A percentile compares a stretch with the other conserved stretches of the same genome.
These are phyloP conservation scores for Pecten maximus DNA, from an alignment of 2,888 invertebrate genomes.

Conservation along the genomic window DNA sequence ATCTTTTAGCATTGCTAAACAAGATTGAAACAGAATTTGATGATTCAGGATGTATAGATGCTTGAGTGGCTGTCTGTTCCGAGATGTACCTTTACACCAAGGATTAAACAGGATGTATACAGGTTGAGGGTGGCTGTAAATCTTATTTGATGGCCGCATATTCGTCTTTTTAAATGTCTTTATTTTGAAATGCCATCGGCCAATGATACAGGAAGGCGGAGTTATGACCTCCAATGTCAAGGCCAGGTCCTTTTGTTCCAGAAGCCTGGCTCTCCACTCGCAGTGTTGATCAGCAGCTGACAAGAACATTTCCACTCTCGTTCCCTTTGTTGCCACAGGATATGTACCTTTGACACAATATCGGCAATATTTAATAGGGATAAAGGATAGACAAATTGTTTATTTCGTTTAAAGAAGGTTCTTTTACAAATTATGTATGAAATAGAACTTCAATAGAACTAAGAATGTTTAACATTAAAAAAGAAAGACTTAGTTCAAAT, in stretches of 20 bases:
- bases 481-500: too few relatives aligned
- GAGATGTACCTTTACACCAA: constrained; percentile 89
- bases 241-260: constrained; percentile 49
- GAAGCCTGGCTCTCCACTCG: constrained; percentile 72
- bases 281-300: constrained; percentile 67
- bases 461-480: too few relatives aligned
- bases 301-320: constrained; percentile 68
- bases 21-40: too few relatives aligned
- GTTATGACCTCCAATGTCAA: constrained; percentile 66
- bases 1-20: too few relatives aligned
- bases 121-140: constrained; percentile 16
- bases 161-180: constrained; percentile 61
- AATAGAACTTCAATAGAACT: too few relatives aligned
- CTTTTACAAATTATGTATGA: too few relatives aligned
- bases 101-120: constrained; percentile 84
- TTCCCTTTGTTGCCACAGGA: constrained; percentile 70
- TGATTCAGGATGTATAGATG: neutral
- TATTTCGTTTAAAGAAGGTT: too few relatives aligned
- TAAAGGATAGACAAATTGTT: too few relatives aligned
- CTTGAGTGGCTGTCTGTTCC: neutral
- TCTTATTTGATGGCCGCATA: constrained; percentile 49
- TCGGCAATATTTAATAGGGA: too few relatives aligned
- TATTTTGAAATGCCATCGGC: constrained; percentile 68
- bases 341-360: constrained; percentile 68
- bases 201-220: constrained; percentile 67